These are phyloP conservation scores for Mormoops blainvillei DNA, from an alignment of 2,113 vertebrate species.

Conservation along the genomic window DNA sequence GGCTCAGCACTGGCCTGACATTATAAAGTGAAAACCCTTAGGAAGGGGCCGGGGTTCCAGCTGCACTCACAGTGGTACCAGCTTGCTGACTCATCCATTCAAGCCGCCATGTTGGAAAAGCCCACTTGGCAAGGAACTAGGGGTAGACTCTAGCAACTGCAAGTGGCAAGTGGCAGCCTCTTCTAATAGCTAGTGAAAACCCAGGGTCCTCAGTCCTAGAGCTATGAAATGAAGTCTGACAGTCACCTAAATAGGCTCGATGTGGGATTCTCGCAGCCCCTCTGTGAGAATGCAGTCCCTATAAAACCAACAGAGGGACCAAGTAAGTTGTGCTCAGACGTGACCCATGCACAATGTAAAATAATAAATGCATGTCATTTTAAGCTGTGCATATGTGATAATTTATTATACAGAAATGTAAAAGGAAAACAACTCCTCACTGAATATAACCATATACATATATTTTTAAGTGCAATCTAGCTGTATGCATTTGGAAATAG, in stretches of 20 bases:
- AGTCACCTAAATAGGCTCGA: neutral
- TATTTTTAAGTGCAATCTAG: neutral
- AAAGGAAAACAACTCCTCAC: neutral
- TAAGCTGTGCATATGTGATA: neutral
- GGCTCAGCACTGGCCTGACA: neutral
- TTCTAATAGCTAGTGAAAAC: neutral
- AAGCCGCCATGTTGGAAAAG: neutral
- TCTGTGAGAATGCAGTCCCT: neutral
- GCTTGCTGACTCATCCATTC: neutral
- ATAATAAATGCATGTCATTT: neutral
- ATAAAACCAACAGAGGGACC: fast-evolving
- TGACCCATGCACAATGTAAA: neutral
- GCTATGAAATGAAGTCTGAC: neutral
- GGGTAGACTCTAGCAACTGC: neutral
- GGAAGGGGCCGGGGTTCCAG: neutral
- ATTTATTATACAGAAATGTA: neutral
- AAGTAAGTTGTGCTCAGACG: neutral
- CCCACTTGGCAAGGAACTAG: fast-evolving
- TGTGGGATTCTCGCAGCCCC: neutral
- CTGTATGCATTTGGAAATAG: neutral
- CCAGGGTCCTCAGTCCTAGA: neutral
- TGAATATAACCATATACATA: neutral
- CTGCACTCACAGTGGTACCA: neutral
- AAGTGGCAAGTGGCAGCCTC: no score
- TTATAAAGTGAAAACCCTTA: neutral